Evolutionary conservation across 2,113 vertebrate species (phyloP).

Genomic region (Passer domesticus): DNA sequence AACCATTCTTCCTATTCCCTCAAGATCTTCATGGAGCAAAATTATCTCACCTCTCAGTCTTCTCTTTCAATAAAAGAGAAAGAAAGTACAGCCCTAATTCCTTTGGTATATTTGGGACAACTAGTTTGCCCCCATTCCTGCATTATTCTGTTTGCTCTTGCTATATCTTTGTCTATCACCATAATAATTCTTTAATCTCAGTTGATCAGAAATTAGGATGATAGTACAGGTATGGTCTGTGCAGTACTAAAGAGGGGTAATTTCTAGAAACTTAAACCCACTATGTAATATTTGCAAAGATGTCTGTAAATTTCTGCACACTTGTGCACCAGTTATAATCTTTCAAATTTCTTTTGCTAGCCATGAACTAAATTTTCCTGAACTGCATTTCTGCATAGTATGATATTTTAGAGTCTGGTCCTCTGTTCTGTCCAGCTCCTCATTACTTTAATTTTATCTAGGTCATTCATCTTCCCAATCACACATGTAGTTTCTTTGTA

Average conservation of each 20-base stretch:
- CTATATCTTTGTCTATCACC: neutral
- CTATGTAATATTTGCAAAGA: conserved; percentile 22
- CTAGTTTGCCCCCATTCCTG: neutral
- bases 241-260: neutral
- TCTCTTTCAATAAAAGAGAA: neutral
- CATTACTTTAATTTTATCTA: conserved; percentile 36
- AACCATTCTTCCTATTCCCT: neutral
- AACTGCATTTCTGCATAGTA: neutral
- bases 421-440: conserved; percentile 15
- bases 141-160: neutral
- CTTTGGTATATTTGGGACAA: conserved; percentile 1
- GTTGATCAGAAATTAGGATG: conserved; percentile 31
- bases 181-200: conserved; percentile 7
- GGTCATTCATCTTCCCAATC: conserved; percentile 18
- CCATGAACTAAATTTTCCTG: neutral
- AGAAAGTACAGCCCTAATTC: neutral
- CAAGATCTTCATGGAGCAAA: neutral
- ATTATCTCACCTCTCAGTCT: neutral
- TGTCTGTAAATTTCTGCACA: neutral
- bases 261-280: conserved; percentile 44
- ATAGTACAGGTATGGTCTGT: conserved; percentile 12
- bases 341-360: neutral
- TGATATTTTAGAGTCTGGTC: neutral
- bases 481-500: neutral
- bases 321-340: neutral